Evolutionary conservation across 2,888 invertebrate species (phyloP).

Genomic region (Seladonia tumulorum): DNA sequence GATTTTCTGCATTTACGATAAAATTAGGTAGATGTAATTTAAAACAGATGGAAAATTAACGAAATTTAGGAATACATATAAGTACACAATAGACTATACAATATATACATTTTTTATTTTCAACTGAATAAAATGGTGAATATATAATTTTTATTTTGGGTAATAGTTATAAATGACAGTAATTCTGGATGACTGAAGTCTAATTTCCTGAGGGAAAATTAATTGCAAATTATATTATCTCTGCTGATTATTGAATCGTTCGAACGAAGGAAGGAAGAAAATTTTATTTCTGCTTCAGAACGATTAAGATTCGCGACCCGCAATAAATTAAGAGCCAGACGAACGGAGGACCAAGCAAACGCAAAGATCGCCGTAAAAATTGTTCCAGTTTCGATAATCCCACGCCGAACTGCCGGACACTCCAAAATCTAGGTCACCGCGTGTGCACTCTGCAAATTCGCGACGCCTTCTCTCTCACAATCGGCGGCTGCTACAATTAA

Average conservation of each 20-base stretch:
- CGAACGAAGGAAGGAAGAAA: not conserved
- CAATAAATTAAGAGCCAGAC: not conserved
- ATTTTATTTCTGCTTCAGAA: not conserved
- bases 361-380: not conserved
- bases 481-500: conserved; percentile 25
- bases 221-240: no score
- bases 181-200: no score
- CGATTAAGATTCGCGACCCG: not conserved
- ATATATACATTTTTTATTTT: no score
- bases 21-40: no score
- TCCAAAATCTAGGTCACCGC: conserved; percentile 28
- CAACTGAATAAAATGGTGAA: no score
- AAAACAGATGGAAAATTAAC: no score
- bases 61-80: no score
- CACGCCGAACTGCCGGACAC: not conserved
- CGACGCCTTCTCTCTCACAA: not conserved
- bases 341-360: not conserved
- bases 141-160: no score
- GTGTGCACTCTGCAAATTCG: conserved; percentile 26
- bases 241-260: not conserved
- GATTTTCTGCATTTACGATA: no score
- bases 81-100: no score
- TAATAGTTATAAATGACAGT: no score
- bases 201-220: no score
- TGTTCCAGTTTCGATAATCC: conserved; percentile 7